Evolutionary conservation across 2,113 vertebrate species (phyloP), one percentile per base, ranked within the genome.

Genomic region (Scomber japonicus): DNA sequence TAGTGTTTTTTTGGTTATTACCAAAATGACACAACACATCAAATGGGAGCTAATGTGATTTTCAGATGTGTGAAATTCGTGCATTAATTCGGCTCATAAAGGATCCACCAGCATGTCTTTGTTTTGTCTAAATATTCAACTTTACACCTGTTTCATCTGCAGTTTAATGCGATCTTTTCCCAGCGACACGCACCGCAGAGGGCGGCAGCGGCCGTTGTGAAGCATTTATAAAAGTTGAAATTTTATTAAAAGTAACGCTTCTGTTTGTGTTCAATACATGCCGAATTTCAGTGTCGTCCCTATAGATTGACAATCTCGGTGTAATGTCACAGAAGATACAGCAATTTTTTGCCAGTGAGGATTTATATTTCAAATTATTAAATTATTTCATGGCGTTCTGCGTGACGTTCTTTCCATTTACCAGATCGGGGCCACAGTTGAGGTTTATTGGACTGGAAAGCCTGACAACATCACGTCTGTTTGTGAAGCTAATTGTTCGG

Each of bases 191-290:
- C 72, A 45, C 17, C 30, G 27, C 30, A 24, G 10, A 65, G 71
- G 85, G 74, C 76, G 83, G 85, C 3, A 79, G 64, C 84, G 17
- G 50, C 27, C 45, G 24, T 0, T n/a, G 40, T 15, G 1, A 65
- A 31, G 14, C 15, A 5, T 54, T 24, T 10, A 2, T 60, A 54
- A 79, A 88, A 85, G 57, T 92, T 65, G 17, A 68, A 59, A 77
- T 77, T 1, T 24, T 21, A 8, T 0, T 10, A 2, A 50, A 49
- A 74, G 40, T 13, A 0, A 0, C 5, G 0, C 9, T 4, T 5
- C 10, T 49, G 2, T 0, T 9, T 65, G 13, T 50, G 19, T 35
- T 70, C 0, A 0, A 7, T 10, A 2, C 17, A 0, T 17, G 82
- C 80, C 78, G 84, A 78, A 63, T 57, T 64, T 19, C 6, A 12